Evolutionary conservation across 2,888 invertebrate genomes (phyloP), one percentile per base, ranked within the genome.

Genomic region (Yponomeuta cagnagella): DNA sequence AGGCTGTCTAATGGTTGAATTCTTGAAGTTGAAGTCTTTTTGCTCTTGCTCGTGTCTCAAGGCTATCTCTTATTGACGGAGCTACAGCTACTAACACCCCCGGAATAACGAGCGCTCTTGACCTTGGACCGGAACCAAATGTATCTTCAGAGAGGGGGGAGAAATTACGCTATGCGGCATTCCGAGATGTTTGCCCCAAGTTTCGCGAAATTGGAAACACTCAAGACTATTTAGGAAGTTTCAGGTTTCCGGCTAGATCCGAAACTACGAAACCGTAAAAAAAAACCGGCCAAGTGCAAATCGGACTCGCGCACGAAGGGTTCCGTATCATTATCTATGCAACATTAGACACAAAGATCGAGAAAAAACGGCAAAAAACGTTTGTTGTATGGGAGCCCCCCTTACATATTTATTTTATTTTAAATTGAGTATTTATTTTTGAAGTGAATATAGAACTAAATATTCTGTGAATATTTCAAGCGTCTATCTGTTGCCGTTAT

Each of bases 111-210:
- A 58, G 52, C 74, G 78, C 76, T 77, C 78, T 73, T 76, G 72
- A 74, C 75, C 75, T 77, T 78, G 80, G 80, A 84, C 84, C 87
- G 84, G 80, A 72, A 73, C 76, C 73, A 80, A 80, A 85, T 82
- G 82, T 85, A 82, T 84, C 76, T 78, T 77, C 77, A 78, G 78
- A 78, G 74, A 76, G 76, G 80, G 76, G 52, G 31, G 52, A 23
- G 68, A 23, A 15, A 12, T 43, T 78, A 82, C 88, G 86, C 87
- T 87, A 77, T 88, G 89, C 89, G 87, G 78, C 79, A 83, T 76
- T 81, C 78, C 74, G 74, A 75, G 75, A 79, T 70, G 69, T 71
- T 68, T 70, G 76, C 81, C 82, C 82, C 83, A 82, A 77, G 74
- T 76, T 75, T 70, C 72, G 43, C 43, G 15, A 58, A 15, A 15